Evolutionary conservation across 2,113 vertebrate species (phyloP), one percentile per base, ranked within the genome.

Genomic region (Corythoichthys intestinalis): DNA sequence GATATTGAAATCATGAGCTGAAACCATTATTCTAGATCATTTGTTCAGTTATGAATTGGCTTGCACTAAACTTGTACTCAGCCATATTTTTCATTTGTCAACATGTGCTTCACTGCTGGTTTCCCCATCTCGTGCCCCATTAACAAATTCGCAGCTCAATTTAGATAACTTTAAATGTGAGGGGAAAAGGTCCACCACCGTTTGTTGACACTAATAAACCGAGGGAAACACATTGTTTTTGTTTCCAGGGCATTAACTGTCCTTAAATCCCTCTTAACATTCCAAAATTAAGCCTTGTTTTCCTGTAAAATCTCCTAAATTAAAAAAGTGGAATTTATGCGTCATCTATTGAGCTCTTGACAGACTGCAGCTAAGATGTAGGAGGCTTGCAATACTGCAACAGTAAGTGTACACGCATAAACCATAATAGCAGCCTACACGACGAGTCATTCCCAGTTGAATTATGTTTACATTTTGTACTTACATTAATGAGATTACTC

Each of bases 231-330:
- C 69, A 74, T 41, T 5, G 47, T 62, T 75, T 76, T 76, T 75
- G 78, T 80, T 73, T 61, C 48, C 11, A 9, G 66, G 71, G 66
- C 48, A 64, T 73, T 83, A 67, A 75, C 65, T 73, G 66, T 79
- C 80, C 84, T 64, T 62, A 56, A 75, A 75, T 79, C 72, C 74
- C 54, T 74, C 75, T 82, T 76, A 78, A 78, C 60, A 62, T 72
- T 84, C 75, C 80, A 80, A 83, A 84, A 78, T 77, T 65, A 76
- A 83, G 67, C 78, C 78, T 84, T 67, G 57, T 68, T 78, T 86
- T 87, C 84, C 84, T 85, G 85, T 90, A 85, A 86, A 83, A 28
- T 4, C 56, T 72, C 41, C 68, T 74, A 71, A 79, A 82, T 86
- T 77, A 74, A 82, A 66, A 66, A 37, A n/a, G 68, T 28, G 85